Percentiles rank a stretch among this genome's conserved stretches.
Evolutionary conservation across 2,113 vertebrate species (phyloP).

Genomic region (Chlamydotis undulata): DNA sequence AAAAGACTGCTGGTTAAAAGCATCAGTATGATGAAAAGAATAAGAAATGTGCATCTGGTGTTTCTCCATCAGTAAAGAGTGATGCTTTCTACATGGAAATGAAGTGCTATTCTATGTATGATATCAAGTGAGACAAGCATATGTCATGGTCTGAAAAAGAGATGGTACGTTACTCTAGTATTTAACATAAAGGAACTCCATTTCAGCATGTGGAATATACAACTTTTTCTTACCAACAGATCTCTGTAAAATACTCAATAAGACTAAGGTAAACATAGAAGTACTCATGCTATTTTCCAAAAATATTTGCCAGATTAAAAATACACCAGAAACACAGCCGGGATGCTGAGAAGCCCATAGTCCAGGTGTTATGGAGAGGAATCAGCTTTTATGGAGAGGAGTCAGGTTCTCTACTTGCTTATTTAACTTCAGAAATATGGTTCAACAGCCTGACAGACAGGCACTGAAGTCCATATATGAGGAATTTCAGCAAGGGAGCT

Average conservation of each 20-base stretch:
- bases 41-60: not conserved
- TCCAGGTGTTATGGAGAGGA: not conserved
- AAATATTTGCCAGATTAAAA: slow-evolving; percentile 13
- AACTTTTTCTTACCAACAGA: not conserved
- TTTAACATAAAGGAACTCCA: not conserved
- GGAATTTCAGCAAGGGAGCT: not conserved
- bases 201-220: not conserved
- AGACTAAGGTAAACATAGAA: not conserved
- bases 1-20: not conserved
- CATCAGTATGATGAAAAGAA: not conserved
- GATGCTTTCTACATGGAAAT: not conserved
- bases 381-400: not conserved
- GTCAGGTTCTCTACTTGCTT: not conserved
- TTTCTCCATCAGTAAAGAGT: not conserved
- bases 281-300: not conserved
- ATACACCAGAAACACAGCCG: not conserved
- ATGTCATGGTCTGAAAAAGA: not conserved
- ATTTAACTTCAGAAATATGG: not conserved
- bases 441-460: not conserved
- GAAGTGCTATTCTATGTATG: not conserved
- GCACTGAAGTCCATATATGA: not conserved
- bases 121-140: not conserved
- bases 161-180: not conserved
- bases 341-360: not conserved
- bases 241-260: not conserved